phyloP scores from a whole-genome alignment of 1,140 invertebrate genomes.

The Heliconius eleuchia region DNA sequence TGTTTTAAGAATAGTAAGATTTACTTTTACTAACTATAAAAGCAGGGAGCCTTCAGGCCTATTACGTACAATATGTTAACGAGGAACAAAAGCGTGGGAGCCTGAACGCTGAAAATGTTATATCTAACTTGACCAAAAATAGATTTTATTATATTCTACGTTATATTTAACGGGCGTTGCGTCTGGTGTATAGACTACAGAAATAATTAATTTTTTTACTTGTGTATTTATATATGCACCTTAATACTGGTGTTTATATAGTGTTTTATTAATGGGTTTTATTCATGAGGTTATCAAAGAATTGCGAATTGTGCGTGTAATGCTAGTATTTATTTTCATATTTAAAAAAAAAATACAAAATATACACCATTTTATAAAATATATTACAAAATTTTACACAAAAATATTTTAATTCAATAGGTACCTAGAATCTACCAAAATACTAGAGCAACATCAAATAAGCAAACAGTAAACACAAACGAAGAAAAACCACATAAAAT shows the following conservation, averaged over 20 bases:
- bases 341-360: too few relatives aligned
- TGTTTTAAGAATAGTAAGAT: not conserved
- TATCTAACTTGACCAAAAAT: not conserved
- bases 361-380: too few relatives aligned
- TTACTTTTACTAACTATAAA: not conserved
- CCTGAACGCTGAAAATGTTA: not conserved
- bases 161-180: not conserved
- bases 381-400: too few relatives aligned
- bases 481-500: not conserved
- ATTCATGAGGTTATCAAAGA: too few relatives aligned
- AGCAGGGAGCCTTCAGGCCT: slow-evolving; percentile 25
- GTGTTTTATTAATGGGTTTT: too few relatives aligned
- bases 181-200: not conserved
- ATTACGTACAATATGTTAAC: slow-evolving; percentile 36
- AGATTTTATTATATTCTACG: not conserved
- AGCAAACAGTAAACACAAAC: not conserved
- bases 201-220: too few relatives aligned
- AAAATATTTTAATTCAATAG: too few relatives aligned
- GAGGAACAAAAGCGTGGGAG: slow-evolving; percentile 28
- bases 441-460: not conserved
- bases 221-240: too few relatives aligned
- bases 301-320: too few relatives aligned
- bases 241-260: too few relatives aligned
- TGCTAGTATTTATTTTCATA: too few relatives aligned
- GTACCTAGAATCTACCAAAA: too few relatives aligned